Base-by-base conservation (phyloP, 2,888 invertebrate species). In the Dilophus febrilis region DNA sequence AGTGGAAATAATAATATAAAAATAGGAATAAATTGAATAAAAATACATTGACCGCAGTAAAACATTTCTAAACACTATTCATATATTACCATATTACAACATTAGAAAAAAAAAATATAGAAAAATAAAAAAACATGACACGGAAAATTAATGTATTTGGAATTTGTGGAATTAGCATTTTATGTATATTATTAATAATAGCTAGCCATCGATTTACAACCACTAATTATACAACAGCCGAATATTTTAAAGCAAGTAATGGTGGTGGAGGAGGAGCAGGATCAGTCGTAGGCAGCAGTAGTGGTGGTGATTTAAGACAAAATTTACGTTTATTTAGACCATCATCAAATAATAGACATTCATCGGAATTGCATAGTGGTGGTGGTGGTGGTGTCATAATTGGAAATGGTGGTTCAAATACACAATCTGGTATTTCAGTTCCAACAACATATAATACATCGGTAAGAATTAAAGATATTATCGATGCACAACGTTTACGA, bases 401-500 rank as follows among this genome's bases (percentile, higher is more conserved):
- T 31, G 27, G 30, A 19, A 26, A 38, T 31, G 38, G 14, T 35
- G 27, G 19, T 27, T 17, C 12, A 19, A 35, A 13, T 17, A 27
- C 22, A 2, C 35, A 40, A 18, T 35, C 32, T 4, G 28, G 26
- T 8, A 35, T 30, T 11, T 27, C 19, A 12, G 26, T n/a, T 11
- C 30, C 43, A 27, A 30, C 40, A 33, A 28, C 37, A 36, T 45
- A 49, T 48, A 61, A 63, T 48, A 51, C 54, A 48, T 55, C 59
- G 29, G 54, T 64, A 41, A 66, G 70, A 48, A 67, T 74, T 49
- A 60, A 66, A 47, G 70, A 72, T 50, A 67, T 74, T 36, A 58
- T 78, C 41, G 64, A 65, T 43, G 63, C 65, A 42, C 72, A 77
- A 53, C 64, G 71, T 44, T 57, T 53, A 35, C 55, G 64, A 40